A percentile compares a stretch with the other conserved stretches of the same genome.
phyloP scores from a whole-genome alignment of 2,888 invertebrate species.

The Heteropelma amictum region DNA sequence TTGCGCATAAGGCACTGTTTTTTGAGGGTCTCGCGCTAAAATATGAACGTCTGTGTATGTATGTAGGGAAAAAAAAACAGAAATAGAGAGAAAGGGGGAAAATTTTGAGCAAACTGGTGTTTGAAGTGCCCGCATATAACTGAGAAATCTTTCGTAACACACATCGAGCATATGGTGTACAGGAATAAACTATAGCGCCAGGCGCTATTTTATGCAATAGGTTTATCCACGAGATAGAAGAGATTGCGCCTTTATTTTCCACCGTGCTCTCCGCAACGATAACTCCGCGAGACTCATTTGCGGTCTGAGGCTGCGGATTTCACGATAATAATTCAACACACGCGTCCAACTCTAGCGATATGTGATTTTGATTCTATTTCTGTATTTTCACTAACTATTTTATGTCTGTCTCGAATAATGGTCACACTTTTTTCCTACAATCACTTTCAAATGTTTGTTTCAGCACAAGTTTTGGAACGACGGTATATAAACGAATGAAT shows the following conservation, averaged over 20 bases:
- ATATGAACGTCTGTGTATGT: slow-evolving; percentile 8
- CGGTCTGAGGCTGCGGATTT: slow-evolving; percentile 26
- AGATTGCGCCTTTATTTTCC: slow-evolving; percentile 47
- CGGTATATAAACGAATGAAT: too few species aligned
- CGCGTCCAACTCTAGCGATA: too few species aligned
- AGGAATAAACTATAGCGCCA: slow-evolving; percentile 46
- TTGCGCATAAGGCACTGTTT: slow-evolving; percentile 19
- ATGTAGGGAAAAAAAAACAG: not conserved
- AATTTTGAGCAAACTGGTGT: too few species aligned
- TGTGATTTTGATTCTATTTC: too few species aligned
- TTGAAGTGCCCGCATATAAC: not conserved
- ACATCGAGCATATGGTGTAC: too few species aligned
- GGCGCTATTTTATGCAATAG: slow-evolving; percentile 55
- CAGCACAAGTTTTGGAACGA: too few species aligned
- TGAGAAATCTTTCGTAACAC: slow-evolving; percentile 6
- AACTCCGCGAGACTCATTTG: slow-evolving; percentile 28
- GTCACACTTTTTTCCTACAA: too few species aligned
- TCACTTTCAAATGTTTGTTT: too few species aligned
- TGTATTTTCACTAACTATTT: too few species aligned
- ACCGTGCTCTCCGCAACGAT: slow-evolving; percentile 44
- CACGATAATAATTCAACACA: too few species aligned
- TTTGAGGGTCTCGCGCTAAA: slow-evolving; percentile 20
- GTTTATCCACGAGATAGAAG: slow-evolving; percentile 37
- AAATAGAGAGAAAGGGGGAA: slow-evolving; percentile 5
- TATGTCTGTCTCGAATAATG: too few species aligned